Base-by-base conservation (phyloP, 2,113 vertebrate genomes). In the Upupa epops region DNA sequence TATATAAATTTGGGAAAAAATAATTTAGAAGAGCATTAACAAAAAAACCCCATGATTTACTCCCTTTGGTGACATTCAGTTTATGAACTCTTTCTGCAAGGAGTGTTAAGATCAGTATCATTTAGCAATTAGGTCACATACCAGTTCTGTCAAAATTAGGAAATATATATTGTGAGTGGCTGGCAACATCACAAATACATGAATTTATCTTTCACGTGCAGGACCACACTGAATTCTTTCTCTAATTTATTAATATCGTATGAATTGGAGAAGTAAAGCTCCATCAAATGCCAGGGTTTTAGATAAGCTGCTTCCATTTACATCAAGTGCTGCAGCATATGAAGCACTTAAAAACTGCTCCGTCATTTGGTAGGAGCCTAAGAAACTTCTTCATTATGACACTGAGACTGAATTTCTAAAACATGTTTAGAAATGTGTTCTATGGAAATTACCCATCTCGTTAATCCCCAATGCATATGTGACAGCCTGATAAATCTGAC, bases 311-410 rank as follows among this genome's bases (percentile, higher is more conserved):
- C 85, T 94, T 91, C 80, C 21, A 1, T 80, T 81, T 88, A 73
- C 10, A 5, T 87, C 74, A 87, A 94, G 64, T 3, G 6, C 59
- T 70, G 78, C 59, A 86, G 79, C 32, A 86, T 31, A 88, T 36
- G 60, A 96, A 94, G 49, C 64, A 72, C 76, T 95, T 85, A 76
- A 93, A 94, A 96, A 93, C 51, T 87, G 60, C 68, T 93, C 84
- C 88, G 77, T 87, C 89, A 86, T 91, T 89, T 64, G 11, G 70
- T 82, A 84, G 92, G 48, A 88, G n/a, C 48, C 52, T 86, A 64
- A 86, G 74, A 22, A 95, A 96, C n/a, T 88, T 94, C 63, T 93
- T 87, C 73, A 71, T 93, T 79, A 81, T 73, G 76, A 95, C 75
- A 92, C 13, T 56, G 48, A 88, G 92, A 63, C 32, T 51, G 48